Base-by-base conservation (phyloP, 2,797 vertebrate species). In the Ataeniobius toweri region DNA sequence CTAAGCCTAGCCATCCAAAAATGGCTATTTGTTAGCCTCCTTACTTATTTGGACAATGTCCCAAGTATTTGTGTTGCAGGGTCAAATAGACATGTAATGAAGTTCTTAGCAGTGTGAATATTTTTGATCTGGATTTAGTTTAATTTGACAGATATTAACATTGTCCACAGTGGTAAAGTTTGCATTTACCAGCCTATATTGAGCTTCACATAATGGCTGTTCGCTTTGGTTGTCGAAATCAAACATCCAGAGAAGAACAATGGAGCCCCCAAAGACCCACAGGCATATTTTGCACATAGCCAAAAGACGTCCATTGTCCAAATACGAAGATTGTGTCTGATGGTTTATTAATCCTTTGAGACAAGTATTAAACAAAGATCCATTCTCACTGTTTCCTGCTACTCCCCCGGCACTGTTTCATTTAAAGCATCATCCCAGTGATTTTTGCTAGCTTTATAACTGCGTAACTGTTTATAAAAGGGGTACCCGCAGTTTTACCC, bases 121-220 rank as follows among this genome's bases (percentile, higher is more conserved):
- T 75, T 79, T 67, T 73, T 7, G 59, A 82, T 77, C 77, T 0
- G n/a, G 70, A 73, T 79, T 85, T 73, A 76, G 56, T 46, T 85
- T 71, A 26, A 74, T 86, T 65, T 77, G 36, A 53, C 63, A 63
- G 5, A 26, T 55, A 55, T 12, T 53, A 0, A 39, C 8, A 24
- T 65, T 41, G 0, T 77, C 71, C 31, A 24, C 26, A 1, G 24
- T 39, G 13, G 36, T 39, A 41, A 44, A 53, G 14, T 24, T 61
- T 74, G 8, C 18, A 20, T 41, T 77, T 76, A 14, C 14, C 6
- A 8, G 7, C 6, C 24, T 4, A 2, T 16, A 6, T n/a, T 14
- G 6, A 14, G 20, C 22, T 22, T 31, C 14, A 71, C 46, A 6
- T 36, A 22, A 18, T 36, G 18, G 16, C 22, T 68, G 10, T 13